A percentile compares a stretch with the other conserved stretches of the same genome.
Conservation (phyloP, 2,888 invertebrate genomes). For the Drosophila limbata region DNA sequence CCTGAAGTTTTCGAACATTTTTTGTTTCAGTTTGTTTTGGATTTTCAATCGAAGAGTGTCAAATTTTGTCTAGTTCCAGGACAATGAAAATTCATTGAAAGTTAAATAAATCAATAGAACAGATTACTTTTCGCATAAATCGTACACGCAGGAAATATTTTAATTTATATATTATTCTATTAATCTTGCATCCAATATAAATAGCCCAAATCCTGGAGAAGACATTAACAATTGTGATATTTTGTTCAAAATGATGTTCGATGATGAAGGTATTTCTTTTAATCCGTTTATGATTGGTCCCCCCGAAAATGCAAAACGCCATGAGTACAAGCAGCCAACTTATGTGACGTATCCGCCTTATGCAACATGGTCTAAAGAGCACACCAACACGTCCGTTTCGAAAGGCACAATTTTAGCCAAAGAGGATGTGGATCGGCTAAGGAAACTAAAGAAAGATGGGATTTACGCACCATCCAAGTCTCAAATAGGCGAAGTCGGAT, state of each 20-base stretch:
- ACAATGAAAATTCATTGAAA: constrained; percentile 24
- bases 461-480: constrained; percentile 19
- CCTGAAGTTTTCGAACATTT: background rate
- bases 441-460: background rate
- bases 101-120: background rate
- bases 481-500: constrained; percentile 41
- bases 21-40: constrained; percentile 20
- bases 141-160: background rate
- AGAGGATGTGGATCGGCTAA: background rate
- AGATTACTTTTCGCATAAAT: constrained; percentile 9
- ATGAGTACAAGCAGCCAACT: constrained; percentile 31
- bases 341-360: constrained; percentile 54
- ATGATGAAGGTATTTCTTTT: constrained; percentile 43
- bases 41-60: constrained; percentile 12
- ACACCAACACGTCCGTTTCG: constrained; percentile 42
- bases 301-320: background rate
- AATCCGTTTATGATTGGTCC: constrained; percentile 63
- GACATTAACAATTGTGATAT: constrained; percentile 4
- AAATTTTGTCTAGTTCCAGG: constrained; percentile 11
- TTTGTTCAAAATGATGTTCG: constrained; percentile 45
- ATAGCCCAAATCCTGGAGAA: constrained; percentile 3
- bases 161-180: background rate
- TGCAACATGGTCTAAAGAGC: constrained; percentile 31
- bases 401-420: constrained; percentile 16
- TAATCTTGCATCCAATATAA: background rate